Evolutionary conservation across 1,140 invertebrate genomes (phyloP).

Genomic region (Caerostris darwini): DNA sequence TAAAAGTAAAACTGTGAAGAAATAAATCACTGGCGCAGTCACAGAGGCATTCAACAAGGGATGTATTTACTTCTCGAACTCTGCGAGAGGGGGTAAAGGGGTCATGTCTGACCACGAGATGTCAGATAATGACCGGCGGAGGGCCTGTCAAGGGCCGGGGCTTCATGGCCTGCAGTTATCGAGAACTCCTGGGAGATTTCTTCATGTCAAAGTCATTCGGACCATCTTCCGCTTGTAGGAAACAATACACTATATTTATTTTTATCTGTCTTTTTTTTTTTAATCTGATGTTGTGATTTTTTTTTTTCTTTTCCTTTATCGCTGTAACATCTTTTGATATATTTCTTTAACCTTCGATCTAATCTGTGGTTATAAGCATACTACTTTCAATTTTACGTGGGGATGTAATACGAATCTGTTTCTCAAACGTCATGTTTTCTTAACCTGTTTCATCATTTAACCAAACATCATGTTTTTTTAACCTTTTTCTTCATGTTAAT

Average conservation of each 20-base stretch:
- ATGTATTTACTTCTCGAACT: not conserved
- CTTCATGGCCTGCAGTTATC: slow-evolving; percentile 49
- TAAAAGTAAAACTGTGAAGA: not conserved
- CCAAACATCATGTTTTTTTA: too few species aligned
- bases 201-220: slow-evolving; percentile 44
- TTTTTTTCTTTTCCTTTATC: too few species aligned
- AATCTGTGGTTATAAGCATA: too few species aligned
- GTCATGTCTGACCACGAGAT: slow-evolving; percentile 1
- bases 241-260: not conserved
- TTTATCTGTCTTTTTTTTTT: not conserved
- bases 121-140: slow-evolving; percentile 49
- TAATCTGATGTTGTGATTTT: too few species aligned
- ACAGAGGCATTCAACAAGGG: slow-evolving; percentile 17
- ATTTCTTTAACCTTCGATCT: too few species aligned
- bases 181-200: slow-evolving; percentile 27
- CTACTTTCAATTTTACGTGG: too few species aligned
- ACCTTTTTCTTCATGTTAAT: too few species aligned
- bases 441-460: too few species aligned
- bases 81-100: not conserved
- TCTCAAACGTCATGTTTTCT: too few species aligned
- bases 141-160: slow-evolving; percentile 41
- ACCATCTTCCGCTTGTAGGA: not conserved
- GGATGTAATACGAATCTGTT: too few species aligned
- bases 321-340: too few species aligned
- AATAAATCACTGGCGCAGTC: slow-evolving; percentile 28